Conservation (phyloP, 2,888 invertebrate genomes). For the Spatulosminthurus flaviceps region DNA sequence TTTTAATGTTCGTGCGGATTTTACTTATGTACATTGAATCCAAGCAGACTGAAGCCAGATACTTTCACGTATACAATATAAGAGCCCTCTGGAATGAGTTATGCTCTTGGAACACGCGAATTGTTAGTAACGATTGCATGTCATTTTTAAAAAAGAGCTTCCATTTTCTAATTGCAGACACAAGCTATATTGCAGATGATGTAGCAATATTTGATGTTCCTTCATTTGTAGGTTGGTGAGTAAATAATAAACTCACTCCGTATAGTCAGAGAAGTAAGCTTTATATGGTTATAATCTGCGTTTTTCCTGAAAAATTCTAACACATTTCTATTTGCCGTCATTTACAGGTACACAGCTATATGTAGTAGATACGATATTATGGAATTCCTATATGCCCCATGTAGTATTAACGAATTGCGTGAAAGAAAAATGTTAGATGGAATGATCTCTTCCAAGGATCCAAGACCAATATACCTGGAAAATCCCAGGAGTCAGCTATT, state of each 20-base stretch:
- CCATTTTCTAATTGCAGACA: background rate
- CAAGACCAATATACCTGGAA: too few relatives aligned
- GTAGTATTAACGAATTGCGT: too few relatives aligned
- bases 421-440: too few relatives aligned
- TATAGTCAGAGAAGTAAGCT: background rate
- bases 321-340: too few relatives aligned
- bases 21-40: background rate
- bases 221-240: constrained; percentile 2
- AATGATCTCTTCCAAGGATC: too few relatives aligned
- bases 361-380: too few relatives aligned
- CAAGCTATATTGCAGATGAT: background rate
- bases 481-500: too few relatives aligned
- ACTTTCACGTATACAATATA: too few relatives aligned
- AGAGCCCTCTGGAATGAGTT: constrained; percentile 25
- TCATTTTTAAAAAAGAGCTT: background rate
- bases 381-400: too few relatives aligned
- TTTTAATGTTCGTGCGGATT: background rate
- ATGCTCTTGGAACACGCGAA: constrained; percentile 33
- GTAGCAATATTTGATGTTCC: background rate
- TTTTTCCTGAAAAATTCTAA: background rate
- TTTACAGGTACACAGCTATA: too few relatives aligned
- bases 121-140: constrained; percentile 9
- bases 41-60: constrained; percentile 10
- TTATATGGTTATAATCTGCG: background rate
- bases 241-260: too few relatives aligned